Evolutionary conservation across 2,888 invertebrate species (phyloP), one percentile per base, ranked within the genome.

Genomic region (Colostygia pectinataria): DNA sequence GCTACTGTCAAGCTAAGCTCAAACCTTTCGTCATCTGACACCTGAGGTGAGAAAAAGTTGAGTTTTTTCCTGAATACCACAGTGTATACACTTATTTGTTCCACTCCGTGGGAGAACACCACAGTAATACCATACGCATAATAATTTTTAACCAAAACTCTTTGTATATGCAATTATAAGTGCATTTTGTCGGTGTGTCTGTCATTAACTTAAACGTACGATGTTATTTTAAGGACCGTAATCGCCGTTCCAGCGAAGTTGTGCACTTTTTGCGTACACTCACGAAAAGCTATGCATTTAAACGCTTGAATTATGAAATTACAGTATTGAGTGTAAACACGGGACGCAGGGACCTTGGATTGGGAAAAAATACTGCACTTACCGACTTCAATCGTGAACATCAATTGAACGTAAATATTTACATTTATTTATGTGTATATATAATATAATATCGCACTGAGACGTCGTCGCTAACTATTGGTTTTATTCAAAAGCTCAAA

Each of bases 141-240:
- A 83, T 84, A 80, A 86, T 83, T 88, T 88, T 89, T 83, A 77
- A 79, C 84, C 81, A 83, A 90, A 89, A 87, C 80, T 84, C 85
- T 83, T 85, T 84, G 84, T 84, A 79, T 81, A 82, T 75, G 81
- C 83, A 89, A 90, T 89, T 90, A 90, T 88, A 89, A 89, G 80
- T 77, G 81, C 87, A 88, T 88, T 89, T 89, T 78, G 86, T 79
- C 85, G 83, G 89, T 81, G 83, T 86, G 83, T 83, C 89, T 80
- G 87, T 87, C 87, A 90, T 89, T 90, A 90, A 83, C 81, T 90
- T 90, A 89, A 90, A 88, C 84, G 89, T 83, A 89, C 84, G 86
- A 90, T 89, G 90, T 89, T 90, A 90, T 90, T 89, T 88, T 85
- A 89, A 87, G 84, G 86, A 72, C 81, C 80, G 78, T 89, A 90